These are phyloP conservation scores for Micrastur ruficollis DNA, from an alignment of 2,797 vertebrate genomes.

Conservation along the genomic window DNA sequence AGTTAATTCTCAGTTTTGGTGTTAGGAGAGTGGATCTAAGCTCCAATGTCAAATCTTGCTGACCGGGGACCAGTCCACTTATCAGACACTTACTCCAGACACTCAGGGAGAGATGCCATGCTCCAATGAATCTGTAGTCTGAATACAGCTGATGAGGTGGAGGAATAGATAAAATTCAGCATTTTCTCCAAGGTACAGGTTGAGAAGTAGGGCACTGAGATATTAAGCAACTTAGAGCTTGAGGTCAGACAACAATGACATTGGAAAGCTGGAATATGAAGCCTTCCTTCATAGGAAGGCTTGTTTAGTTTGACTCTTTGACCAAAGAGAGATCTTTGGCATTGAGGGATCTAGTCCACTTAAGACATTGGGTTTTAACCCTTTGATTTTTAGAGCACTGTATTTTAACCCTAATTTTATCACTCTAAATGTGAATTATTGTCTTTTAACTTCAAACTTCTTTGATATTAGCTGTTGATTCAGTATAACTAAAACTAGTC, in stretches of 20 bases:
- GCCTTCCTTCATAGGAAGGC: background rate
- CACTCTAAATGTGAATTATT: background rate
- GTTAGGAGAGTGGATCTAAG: background rate
- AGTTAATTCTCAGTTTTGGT: background rate
- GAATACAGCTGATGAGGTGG: background rate
- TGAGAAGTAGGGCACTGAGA: background rate
- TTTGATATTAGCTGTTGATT: background rate
- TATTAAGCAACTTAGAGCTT: background rate
- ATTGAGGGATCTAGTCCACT: background rate
- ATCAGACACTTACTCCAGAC: background rate
- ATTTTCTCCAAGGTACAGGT: background rate
- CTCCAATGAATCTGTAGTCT: background rate
- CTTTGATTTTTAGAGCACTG: background rate
- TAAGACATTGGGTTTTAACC: background rate
- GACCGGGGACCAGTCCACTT: accelerated
- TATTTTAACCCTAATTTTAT: background rate
- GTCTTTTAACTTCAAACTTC: background rate
- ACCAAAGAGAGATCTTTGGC: background rate
- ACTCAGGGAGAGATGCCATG: background rate
- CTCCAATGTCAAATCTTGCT: background rate
- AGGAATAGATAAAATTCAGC: background rate
- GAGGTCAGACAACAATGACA: background rate
- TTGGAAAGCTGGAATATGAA: background rate
- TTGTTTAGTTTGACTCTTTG: background rate
- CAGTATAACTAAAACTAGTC: background rate